Percentiles rank a stretch among this genome's conserved stretches.
Evolutionary conservation across 2,113 vertebrate species (phyloP).

Genomic region (Apodemus speciosus): DNA sequence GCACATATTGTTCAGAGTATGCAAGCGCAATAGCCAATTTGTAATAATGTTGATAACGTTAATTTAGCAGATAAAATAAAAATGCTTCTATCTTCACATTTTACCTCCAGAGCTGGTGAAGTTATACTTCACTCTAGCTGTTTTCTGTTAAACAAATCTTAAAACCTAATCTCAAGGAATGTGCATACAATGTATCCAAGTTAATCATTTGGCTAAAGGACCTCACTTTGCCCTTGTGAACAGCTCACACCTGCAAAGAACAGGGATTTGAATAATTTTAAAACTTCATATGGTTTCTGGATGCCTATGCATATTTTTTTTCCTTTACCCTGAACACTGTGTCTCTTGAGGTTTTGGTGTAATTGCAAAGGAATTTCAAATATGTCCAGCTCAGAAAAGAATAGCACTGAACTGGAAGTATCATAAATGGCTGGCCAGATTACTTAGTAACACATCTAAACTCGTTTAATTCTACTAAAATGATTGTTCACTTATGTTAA

Average conservation of each 20-base stretch:
- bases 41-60: background rate
- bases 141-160: background rate
- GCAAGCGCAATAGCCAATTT: background rate
- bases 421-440: background rate
- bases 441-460: background rate
- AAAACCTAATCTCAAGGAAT: background rate
- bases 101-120: background rate
- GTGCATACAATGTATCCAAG: background rate
- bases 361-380: slow-evolving; percentile 25
- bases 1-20: background rate
- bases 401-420: background rate
- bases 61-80: background rate
- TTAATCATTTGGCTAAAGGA: background rate
- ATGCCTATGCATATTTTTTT: background rate
- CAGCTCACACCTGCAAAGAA: background rate
- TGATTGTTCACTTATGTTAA: background rate
- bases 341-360: background rate
- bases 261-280: background rate
- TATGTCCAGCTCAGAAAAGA: background rate
- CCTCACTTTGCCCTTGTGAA: background rate
- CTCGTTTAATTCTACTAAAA: background rate
- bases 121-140: background rate
- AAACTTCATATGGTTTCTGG: slow-evolving; percentile 1
- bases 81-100: background rate
- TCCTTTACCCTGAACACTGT: background rate